phyloP scores from a whole-genome alignment of 2,113 vertebrate genomes.

The Hiodon alosoides region DNA sequence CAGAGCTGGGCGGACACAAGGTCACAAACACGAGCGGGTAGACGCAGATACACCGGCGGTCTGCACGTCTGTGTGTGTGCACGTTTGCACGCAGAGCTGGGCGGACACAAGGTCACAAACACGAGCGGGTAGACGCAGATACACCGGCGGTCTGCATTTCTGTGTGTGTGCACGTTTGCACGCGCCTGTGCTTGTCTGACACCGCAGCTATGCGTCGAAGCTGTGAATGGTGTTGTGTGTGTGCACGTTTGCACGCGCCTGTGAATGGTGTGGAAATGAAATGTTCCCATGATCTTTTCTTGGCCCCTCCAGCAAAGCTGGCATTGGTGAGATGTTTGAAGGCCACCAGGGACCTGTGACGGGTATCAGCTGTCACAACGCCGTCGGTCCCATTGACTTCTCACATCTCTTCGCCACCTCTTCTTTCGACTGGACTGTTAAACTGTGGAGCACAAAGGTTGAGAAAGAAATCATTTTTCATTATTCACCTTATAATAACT shows the following conservation, averaged over 20 bases:
- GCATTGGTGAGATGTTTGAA: slow-evolving; percentile 80
- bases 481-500: background rate
- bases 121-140: slow-evolving; percentile 10
- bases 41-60: background rate
- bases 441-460: slow-evolving; percentile 86
- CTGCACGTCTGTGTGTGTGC: background rate
- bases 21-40: slow-evolving; percentile 7
- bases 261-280: background rate
- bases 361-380: slow-evolving; percentile 82
- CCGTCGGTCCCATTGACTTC: slow-evolving; percentile 79
- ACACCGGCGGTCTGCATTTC: background rate
- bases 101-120: too few species aligned
- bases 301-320: slow-evolving; percentile 71
- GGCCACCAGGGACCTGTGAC: slow-evolving; percentile 84
- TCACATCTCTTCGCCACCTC: slow-evolving; percentile 85
- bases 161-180: background rate
- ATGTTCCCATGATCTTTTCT: background rate
- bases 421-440: slow-evolving; percentile 86
- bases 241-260: background rate
- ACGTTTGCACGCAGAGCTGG: too few species aligned
- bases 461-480: slow-evolving; percentile 14
- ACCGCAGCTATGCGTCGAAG: too few species aligned
- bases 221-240: background rate
- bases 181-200: too few species aligned
- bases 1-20: too few species aligned